Percentiles rank a stretch among this genome's conserved stretches.
These are phyloP conservation scores for Agonum fuliginosum DNA, from an alignment of 2,888 invertebrate species.

Conservation along the genomic window DNA sequence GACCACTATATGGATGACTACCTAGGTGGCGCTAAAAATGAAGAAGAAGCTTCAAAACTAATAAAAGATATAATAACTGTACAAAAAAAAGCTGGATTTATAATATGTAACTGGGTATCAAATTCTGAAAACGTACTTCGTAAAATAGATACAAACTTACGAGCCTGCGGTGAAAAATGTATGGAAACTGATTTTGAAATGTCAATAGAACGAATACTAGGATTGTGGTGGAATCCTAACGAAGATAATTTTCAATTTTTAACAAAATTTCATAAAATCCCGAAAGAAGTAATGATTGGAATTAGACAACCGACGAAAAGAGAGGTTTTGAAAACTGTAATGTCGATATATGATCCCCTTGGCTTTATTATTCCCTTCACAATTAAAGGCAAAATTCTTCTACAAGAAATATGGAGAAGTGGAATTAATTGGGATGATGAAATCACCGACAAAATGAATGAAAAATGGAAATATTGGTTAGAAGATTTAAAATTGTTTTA, in stretches of 20 bases:
- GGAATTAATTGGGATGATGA: conserved; percentile 43
- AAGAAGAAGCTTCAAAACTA: conserved; percentile 60
- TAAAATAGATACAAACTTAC: neutral
- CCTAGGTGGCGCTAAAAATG: conserved; percentile 59
- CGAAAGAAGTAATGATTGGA: conserved; percentile 48
- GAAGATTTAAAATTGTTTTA: neutral
- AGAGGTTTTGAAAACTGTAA: conserved; percentile 56
- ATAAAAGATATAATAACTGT: neutral
- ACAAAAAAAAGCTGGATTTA: conserved; percentile 50
- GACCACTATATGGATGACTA: conserved; percentile 64
- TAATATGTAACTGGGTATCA: conserved; percentile 64
- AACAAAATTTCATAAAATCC: conserved; percentile 52
- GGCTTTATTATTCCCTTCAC: conserved; percentile 25
- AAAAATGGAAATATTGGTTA: conserved; percentile 36
- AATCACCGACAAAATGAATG: neutral
- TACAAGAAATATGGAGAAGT: conserved; percentile 52
- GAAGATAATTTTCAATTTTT: conserved; percentile 33
- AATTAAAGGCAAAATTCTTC: conserved; percentile 37
- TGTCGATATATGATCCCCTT: conserved; percentile 55
- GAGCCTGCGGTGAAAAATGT: neutral
- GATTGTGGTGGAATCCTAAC: conserved; percentile 56
- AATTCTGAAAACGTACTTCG: conserved; percentile 58
- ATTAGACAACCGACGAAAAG: conserved; percentile 59
- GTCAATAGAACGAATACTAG: conserved; percentile 48
- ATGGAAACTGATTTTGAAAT: neutral